A percentile compares a stretch with the other conserved stretches of the same genome.
Conservation (phyloP, 2,888 invertebrate genomes). For the Trachelus tabidus region DNA sequence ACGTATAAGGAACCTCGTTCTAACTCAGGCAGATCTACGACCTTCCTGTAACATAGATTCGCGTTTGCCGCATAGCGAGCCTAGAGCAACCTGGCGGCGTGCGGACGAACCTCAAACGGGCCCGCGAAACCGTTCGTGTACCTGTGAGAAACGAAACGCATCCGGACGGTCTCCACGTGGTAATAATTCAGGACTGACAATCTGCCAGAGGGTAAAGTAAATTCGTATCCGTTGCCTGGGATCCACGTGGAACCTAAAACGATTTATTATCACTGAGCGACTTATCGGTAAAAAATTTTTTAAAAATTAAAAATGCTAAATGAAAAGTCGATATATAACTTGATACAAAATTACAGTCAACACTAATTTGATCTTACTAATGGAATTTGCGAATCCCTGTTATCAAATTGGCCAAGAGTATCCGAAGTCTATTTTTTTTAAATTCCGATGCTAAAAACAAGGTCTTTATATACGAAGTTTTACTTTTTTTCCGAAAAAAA, state of each 20-base stretch:
- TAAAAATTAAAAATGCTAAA: fast-evolving
- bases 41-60: conserved; percentile 46
- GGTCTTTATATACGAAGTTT: background rate
- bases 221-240: background rate
- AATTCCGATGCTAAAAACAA: background rate
- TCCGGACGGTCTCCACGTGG: conserved; percentile 36
- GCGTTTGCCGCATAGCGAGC: conserved; percentile 40
- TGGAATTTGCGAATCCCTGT: too few relatives aligned
- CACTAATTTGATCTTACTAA: background rate
- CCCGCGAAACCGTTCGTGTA: conserved; percentile 36
- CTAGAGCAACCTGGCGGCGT: conserved; percentile 16
- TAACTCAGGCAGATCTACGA: conserved; percentile 43
- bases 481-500: background rate
- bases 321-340: too few relatives aligned
- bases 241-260: background rate
- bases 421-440: background rate
- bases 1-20: conserved; percentile 27
- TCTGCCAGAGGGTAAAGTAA: background rate
- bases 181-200: conserved; percentile 38
- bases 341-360: background rate
- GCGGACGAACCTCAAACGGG: conserved; percentile 39
- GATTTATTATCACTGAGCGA: background rate
- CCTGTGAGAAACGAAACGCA: conserved; percentile 32
- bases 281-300: background rate
- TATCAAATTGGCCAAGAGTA: background rate